Base-by-base conservation (phyloP, 2,113 vertebrate genomes). In the Chrysochloris asiatica region DNA sequence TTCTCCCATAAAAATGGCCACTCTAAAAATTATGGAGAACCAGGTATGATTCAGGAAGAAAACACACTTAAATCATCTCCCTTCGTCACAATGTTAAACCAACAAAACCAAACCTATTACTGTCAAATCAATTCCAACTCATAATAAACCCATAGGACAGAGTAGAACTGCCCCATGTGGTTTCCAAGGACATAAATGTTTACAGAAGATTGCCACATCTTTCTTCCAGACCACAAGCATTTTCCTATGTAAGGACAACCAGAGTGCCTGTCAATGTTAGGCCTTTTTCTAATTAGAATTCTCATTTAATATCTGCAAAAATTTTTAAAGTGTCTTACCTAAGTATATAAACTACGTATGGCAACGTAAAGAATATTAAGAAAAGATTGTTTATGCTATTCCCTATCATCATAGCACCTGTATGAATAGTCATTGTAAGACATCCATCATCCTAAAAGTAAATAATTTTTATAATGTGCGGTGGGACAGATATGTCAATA, bases 401-500 rank as follows among this genome's bases (percentile, higher is more conserved):
- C 81, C 50, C 54, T 90, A 22, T 86, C 79, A 67, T 86, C 30
- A 71, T 86, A 87, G 19, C 89, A 67, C 77, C 89, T 94, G 0
- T 86, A 65, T 19, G 12, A 63, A 80, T 79, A 93, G 52, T 67
- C 90, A 52, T 91, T 85, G 43, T 72, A 83, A 94, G 36, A 83
- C 89, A 86, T 80, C 41, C 76, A 43, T 69, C 93, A 91, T 28
- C 41, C n/a, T 88, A 94, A 77, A 91, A 48, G 38, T 87, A 95
- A 93, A 54, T 88, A 59, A 7, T 52, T 95, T 96, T 96, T 59
- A 87, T 95, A 79, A 92, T 69, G 17, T 50, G 17, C 78, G 77
- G 63, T 52, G 93, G 78, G 67, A 90, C 95, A 94, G 96, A 71
- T 72, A 91, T 47, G 72, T 96, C 11, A 12, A 85, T 84, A 72